Evolutionary conservation across 2,113 vertebrate genomes (phyloP).

Genomic region (Eira barbara): DNA sequence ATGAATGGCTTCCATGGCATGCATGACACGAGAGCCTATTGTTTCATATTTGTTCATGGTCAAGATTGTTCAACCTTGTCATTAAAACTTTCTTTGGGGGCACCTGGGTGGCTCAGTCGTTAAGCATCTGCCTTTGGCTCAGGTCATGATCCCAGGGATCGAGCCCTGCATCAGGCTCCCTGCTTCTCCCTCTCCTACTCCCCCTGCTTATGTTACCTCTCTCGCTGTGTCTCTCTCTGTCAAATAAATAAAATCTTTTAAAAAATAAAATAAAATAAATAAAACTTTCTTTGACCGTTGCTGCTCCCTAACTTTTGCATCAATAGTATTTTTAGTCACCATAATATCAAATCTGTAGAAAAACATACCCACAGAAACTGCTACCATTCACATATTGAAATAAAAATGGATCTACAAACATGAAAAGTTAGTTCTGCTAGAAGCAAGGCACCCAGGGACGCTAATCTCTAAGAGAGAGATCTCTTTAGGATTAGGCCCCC

Average conservation of each 20-base stretch:
- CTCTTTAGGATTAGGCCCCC: neutral
- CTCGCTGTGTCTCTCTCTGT: too few relatives aligned
- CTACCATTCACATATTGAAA: neutral
- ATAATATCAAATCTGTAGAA: neutral
- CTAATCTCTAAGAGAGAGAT: neutral
- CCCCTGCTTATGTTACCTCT: too few relatives aligned
- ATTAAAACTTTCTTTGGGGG: neutral
- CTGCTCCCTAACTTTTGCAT: neutral
- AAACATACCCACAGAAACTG: neutral
- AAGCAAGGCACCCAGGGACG: neutral
- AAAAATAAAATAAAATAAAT: too few relatives aligned
- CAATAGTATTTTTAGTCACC: neutral
- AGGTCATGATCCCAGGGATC: too few relatives aligned
- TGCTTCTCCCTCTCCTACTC: too few relatives aligned
- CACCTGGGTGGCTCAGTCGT: too few relatives aligned
- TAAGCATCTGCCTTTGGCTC: too few relatives aligned
- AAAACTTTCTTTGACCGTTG: neutral
- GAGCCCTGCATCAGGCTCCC: too few relatives aligned
- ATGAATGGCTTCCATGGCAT: neutral
- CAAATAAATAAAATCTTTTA: too few relatives aligned
- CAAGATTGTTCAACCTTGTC: neutral
- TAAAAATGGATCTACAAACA: neutral
- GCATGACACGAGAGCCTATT: neutral
- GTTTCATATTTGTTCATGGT: neutral
- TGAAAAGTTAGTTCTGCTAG: neutral